A percentile compares a stretch with the other conserved stretches of the same genome.
These are phyloP conservation scores for Ptychodera flava DNA, from an alignment of 35 echinoderm and acorn worm genomes.

Conservation along the genomic window DNA sequence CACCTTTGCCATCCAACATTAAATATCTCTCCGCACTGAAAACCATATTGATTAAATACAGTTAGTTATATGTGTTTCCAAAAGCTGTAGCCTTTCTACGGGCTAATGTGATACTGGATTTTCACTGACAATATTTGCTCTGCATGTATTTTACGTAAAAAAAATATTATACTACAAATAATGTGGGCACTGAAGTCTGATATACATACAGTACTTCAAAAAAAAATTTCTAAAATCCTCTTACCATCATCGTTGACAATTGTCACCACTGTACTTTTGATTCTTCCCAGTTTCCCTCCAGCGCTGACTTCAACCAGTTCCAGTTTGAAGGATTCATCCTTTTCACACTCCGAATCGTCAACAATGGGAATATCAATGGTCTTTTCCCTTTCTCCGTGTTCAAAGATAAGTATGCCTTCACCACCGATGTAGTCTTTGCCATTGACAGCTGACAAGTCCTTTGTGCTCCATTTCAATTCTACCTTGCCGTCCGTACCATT, in stretches of 20 bases:
- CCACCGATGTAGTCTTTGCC: conserved; percentile 81
- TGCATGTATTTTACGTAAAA: no score
- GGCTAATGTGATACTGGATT: no score
- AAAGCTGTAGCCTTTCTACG: no score
- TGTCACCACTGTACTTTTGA: conserved; percentile 94
- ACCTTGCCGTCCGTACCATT: conserved; percentile 75
- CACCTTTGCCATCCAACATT: no score
- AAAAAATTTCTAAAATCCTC: no score
- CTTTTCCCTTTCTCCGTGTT: conserved; percentile 89
- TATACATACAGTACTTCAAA: no score
- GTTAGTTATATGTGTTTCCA: no score
- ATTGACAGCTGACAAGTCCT: conserved; percentile 82
- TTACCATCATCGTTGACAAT: conserved; percentile 98
- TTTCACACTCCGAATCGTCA: conserved; percentile 96
- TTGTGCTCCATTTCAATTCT: conserved; percentile 79
- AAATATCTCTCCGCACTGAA: no score
- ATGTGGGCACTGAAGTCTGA: no score
- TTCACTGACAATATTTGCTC: no score
- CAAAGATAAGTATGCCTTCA: conserved; percentile 71
- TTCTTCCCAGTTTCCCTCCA: conserved; percentile 59
- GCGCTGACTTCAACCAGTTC: conserved; percentile 71
- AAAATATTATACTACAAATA: no score
- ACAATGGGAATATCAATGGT: conserved; percentile 90
- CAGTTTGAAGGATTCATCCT: conserved; percentile 91
- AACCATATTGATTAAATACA: no score